Percentiles rank a stretch among this genome's conserved stretches.
Conservation (phyloP, 1,140 invertebrate genomes). For the Goniozus legneri region DNA sequence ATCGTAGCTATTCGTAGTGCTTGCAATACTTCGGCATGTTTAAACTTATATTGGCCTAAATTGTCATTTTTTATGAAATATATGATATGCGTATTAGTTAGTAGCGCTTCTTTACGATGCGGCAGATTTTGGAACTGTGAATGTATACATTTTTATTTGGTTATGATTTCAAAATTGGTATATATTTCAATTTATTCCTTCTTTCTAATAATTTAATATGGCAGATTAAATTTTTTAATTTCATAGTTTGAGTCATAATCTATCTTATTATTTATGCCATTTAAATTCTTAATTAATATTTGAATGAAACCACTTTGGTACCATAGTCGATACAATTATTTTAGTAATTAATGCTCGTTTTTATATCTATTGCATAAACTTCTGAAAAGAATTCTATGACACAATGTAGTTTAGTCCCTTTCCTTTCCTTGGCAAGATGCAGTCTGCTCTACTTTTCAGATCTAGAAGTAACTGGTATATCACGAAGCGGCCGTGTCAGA, state of each 20-base stretch:
- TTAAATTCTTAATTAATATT: too few species aligned
- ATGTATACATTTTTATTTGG: slow-evolving; percentile 7
- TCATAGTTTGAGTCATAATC: too few species aligned
- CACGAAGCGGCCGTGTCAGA: slow-evolving; percentile 80
- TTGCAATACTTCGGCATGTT: not conserved
- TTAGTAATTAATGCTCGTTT: too few species aligned
- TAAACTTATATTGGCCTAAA: not conserved
- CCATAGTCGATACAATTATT: too few species aligned
- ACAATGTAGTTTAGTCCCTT: slow-evolving; percentile 31
- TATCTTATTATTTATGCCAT: too few species aligned
- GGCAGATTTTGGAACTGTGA: slow-evolving; percentile 19
- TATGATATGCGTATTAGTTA: slow-evolving; percentile 15
- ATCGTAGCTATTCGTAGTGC: not conserved
- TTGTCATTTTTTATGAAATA: slow-evolving; percentile 9
- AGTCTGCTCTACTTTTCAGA: slow-evolving; percentile 56
- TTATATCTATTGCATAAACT: too few species aligned
- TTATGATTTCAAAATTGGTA: slow-evolving; percentile 4
- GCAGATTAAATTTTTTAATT: too few species aligned
- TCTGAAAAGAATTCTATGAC: too few species aligned
- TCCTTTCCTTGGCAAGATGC: slow-evolving; percentile 41
- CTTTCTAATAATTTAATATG: too few species aligned
- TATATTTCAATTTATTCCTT: too few species aligned
- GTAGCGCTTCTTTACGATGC: slow-evolving; percentile 18
- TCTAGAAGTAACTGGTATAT: slow-evolving; percentile 79
- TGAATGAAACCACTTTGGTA: too few species aligned